phyloP scores from a whole-genome alignment of 1,140 invertebrate genomes.

The Manduca sexta region DNA sequence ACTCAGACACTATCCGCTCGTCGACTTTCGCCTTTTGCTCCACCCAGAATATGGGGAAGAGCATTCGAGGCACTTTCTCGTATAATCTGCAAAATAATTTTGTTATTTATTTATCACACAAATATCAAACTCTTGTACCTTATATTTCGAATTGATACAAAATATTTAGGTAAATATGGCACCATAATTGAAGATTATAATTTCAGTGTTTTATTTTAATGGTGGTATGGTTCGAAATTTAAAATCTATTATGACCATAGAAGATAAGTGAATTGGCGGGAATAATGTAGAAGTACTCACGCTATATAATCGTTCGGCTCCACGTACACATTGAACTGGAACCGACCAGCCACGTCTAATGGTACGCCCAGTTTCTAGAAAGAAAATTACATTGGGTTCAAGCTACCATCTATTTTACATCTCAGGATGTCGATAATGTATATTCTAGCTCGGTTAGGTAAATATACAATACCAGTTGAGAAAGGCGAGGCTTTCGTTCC shows the following conservation, averaged over 20 bases:
- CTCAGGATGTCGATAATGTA: too few species aligned
- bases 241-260: not conserved
- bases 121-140: too few species aligned
- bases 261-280: not conserved
- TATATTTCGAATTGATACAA: too few species aligned
- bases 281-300: constrained; percentile 73
- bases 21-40: constrained; percentile 78
- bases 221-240: too few species aligned
- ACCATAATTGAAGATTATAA: too few species aligned
- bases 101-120: too few species aligned
- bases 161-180: too few species aligned
- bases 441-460: too few species aligned
- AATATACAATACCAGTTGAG: too few species aligned
- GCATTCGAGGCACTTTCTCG: constrained; percentile 77
- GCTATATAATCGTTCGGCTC: constrained; percentile 75
- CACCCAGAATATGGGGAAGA: constrained; percentile 87
- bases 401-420: too few species aligned
- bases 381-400: constrained; percentile 5
- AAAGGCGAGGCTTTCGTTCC: too few species aligned
- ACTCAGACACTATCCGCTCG: constrained; percentile 63
- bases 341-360: constrained; percentile 80
- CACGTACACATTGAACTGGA: constrained; percentile 85
- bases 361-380: constrained; percentile 82
- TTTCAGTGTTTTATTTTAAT: too few species aligned
- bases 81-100: constrained; percentile 73